Conservation (phyloP, 2,113 vertebrate genomes). For the Myrmophylax atrothorax region DNA sequence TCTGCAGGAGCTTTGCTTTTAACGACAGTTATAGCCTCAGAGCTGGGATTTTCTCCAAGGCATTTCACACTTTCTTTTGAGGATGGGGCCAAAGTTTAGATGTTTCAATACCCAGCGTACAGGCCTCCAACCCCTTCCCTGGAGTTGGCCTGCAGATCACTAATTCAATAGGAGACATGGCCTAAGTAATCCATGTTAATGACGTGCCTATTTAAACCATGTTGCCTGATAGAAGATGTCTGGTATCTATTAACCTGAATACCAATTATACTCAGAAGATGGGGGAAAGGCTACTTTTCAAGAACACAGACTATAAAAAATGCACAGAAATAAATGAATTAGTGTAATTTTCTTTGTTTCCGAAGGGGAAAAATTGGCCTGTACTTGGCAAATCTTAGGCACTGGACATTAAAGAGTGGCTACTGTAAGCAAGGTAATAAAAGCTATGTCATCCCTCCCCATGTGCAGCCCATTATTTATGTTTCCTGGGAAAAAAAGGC, state of each 20-base stretch:
- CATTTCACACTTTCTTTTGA: constrained; percentile 50
- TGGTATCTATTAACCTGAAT: background rate
- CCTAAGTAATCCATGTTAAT: constrained; percentile 24
- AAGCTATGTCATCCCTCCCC: background rate
- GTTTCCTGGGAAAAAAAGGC: background rate
- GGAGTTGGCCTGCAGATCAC: constrained; percentile 34
- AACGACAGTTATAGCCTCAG: background rate
- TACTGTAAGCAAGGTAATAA: background rate
- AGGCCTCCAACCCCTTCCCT: background rate
- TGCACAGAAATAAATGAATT: background rate
- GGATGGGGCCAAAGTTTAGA: constrained; percentile 47
- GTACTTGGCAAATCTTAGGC: background rate
- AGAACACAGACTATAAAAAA: background rate
- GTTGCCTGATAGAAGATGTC: constrained; percentile 53
- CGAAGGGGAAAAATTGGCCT: background rate
- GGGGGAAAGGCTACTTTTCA: background rate
- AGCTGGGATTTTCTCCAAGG: constrained; percentile 25
- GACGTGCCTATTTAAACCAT: constrained; percentile 47
- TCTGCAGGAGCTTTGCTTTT: constrained; percentile 33
- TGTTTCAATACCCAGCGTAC: background rate
- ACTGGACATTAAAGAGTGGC: background rate
- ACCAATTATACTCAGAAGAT: background rate
- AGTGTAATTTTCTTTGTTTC: background rate
- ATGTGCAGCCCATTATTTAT: background rate
- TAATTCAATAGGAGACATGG: constrained; percentile 13